Evolutionary conservation across 2,888 invertebrate genomes (phyloP).

Genomic region (Neuroscelio doddi): DNA sequence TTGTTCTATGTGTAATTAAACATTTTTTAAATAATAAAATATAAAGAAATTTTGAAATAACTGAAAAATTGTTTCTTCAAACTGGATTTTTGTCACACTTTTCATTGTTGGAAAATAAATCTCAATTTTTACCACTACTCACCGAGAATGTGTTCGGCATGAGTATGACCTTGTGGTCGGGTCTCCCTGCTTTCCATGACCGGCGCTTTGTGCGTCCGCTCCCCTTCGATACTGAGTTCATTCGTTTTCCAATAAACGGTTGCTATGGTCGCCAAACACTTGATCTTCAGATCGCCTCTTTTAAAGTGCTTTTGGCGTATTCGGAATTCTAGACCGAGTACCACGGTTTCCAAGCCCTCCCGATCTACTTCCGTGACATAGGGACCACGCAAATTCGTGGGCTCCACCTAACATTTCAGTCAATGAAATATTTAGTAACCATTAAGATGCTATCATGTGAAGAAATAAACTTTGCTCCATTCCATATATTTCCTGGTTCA

Average conservation of each 20-base stretch:
- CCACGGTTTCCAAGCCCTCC: conserved; percentile 83
- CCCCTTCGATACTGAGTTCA: conserved; percentile 89
- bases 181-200: conserved; percentile 85
- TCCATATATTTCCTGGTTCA: too few relatives aligned
- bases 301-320: conserved; percentile 87
- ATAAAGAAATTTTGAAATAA: too few relatives aligned
- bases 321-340: conserved; percentile 85
- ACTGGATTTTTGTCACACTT: too few relatives aligned
- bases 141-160: conserved; percentile 85
- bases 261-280: conserved; percentile 91
- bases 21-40: too few relatives aligned
- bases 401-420: conserved; percentile 67
- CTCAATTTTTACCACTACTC: conserved; percentile 32
- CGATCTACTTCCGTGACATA: conserved; percentile 74
- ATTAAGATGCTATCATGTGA: neutral
- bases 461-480: too few relatives aligned
- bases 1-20: too few relatives aligned
- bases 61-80: too few relatives aligned
- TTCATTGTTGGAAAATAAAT: too few relatives aligned
- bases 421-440: conserved; percentile 32
- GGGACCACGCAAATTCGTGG: conserved; percentile 72
- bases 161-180: conserved; percentile 74
- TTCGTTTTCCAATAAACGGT: conserved; percentile 90
- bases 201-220: conserved; percentile 79
- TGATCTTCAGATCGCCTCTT: conserved; percentile 88